Base-by-base conservation (phyloP, 2,888 invertebrate genomes). In the Phortica okadai region DNA sequence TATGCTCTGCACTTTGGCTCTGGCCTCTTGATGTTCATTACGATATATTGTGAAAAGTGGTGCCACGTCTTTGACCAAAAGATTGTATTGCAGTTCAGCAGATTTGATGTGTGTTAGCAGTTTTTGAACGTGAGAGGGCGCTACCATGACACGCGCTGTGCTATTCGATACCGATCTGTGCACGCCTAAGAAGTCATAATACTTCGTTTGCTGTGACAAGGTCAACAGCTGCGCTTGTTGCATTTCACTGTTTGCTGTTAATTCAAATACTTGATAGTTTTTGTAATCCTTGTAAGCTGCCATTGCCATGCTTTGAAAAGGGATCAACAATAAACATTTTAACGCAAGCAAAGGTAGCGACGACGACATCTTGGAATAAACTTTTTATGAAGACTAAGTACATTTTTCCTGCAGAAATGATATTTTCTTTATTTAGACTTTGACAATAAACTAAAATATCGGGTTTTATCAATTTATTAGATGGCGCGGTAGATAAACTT, bases 391-490 rank as follows among this genome's bases (percentile, higher is more conserved):
- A 33, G 33, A 33, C 33, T 33, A 33, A 33, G 33, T 33, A 33
- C 33, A 33, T 33, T 33, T 33, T 33, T 33, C 33, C 3, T 33
- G 33, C 33, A 33, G 33, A 33, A 33, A 33, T 33, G 33, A 33
- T 70, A 41, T 64, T 6, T 5, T 72, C 62, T 25, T 70, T 73
- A 69, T 70, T 84, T 80, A 84, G 74, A 54, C 4, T 11, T 77
- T 75, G 58, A 80, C 73, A 75, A 58, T 58, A 25, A 10, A 21
- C 62, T 33, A 11, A n/a, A 58, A 44, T 77, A 78, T 78, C 74
- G 66, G 21, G 33, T 67, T 78, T 85, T 88, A 86, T 84, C 80
- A 78, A 16, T 79, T 85, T 83, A 88, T 86, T 85, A 81, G 87
- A 81, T 73, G 78, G 25, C 41, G 72, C 72, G 42, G 50, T 74